Percentiles rank a stretch among this genome's conserved stretches.
These are phyloP conservation scores for Merodon equestris DNA, from an alignment of 2,888 invertebrate species.

Conservation along the genomic window DNA sequence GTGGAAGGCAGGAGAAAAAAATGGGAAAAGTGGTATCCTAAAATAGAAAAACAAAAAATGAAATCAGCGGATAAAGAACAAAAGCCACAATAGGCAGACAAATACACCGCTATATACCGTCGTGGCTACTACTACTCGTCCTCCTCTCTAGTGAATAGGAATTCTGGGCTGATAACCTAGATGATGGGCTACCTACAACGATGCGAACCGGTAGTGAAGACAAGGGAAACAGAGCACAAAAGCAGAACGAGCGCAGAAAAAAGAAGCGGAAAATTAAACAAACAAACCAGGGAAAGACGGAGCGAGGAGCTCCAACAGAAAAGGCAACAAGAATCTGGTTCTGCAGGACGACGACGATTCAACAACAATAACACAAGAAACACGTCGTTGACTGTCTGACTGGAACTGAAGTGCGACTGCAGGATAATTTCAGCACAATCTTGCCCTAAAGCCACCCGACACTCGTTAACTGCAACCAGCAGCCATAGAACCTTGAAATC, in stretches of 20 bases:
- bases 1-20: conserved; percentile 1
- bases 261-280: conserved; percentile 42
- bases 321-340: conserved; percentile 5
- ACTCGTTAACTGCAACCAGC: background rate
- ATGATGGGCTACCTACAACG: conserved; percentile 51
- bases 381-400: conserved; percentile 17
- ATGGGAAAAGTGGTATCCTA: conserved; percentile 46
- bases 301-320: background rate
- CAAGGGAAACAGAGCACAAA: conserved; percentile 4
- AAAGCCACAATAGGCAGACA: conserved; percentile 50
- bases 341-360: conserved; percentile 23
- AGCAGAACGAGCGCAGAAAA: background rate
- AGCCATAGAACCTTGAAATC: too few relatives aligned
- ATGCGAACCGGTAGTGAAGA: conserved; percentile 6
- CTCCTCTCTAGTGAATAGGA: conserved; percentile 23
- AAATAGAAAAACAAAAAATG: conserved; percentile 26
- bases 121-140: too few relatives aligned
- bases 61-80: conserved; percentile 37
- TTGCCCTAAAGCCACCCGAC: conserved; percentile 45
- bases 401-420: conserved; percentile 21
- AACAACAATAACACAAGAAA: conserved; percentile 12
- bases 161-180: conserved; percentile 58
- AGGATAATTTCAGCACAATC: conserved; percentile 45
- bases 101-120: conserved; percentile 10
- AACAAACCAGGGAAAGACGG: conserved; percentile 32